phyloP scores from a whole-genome alignment of 2,797 vertebrate genomes.

The Smutsia gigantea region DNA sequence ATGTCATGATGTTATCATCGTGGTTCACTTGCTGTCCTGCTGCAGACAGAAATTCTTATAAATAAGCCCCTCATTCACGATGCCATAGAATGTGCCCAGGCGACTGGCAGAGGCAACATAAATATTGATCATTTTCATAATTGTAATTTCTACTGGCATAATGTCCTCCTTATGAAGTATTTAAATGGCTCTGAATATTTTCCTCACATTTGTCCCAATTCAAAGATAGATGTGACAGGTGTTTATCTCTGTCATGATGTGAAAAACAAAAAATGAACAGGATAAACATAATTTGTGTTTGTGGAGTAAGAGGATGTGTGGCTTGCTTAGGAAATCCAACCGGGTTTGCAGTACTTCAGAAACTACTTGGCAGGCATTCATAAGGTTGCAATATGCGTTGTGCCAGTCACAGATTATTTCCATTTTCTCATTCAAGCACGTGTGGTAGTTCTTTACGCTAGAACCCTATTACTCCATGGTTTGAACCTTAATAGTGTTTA shows the following conservation, averaged over 20 bases:
- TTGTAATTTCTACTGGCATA: constrained; percentile 35
- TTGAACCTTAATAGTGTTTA: not conserved
- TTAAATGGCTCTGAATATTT: constrained; percentile 45
- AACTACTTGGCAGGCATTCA: not conserved
- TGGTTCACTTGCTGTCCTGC: not conserved
- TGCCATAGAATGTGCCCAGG: not conserved
- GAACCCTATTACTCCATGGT: not conserved
- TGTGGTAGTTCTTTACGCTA: not conserved
- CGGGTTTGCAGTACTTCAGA: not conserved
- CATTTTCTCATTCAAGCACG: not conserved
- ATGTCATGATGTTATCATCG: not conserved
- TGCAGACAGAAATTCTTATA: not conserved
- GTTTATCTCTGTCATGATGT: constrained; percentile 28
- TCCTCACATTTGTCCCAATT: constrained; percentile 42
- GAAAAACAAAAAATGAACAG: constrained; percentile 49
- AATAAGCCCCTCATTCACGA: constrained; percentile 44
- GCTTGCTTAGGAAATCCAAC: not conserved
- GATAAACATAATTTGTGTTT: not conserved
- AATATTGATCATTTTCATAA: constrained; percentile 57
- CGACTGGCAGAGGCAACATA: constrained; percentile 9
- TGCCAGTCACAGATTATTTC: not conserved
- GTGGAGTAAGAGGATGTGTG: not conserved
- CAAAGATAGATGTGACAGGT: not conserved
- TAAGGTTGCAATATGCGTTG: not conserved
- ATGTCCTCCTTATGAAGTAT: constrained; percentile 23